Evolutionary conservation across 1,140 invertebrate genomes (phyloP), one percentile per base, ranked within the genome.

Genomic region (Magallana gigas): DNA sequence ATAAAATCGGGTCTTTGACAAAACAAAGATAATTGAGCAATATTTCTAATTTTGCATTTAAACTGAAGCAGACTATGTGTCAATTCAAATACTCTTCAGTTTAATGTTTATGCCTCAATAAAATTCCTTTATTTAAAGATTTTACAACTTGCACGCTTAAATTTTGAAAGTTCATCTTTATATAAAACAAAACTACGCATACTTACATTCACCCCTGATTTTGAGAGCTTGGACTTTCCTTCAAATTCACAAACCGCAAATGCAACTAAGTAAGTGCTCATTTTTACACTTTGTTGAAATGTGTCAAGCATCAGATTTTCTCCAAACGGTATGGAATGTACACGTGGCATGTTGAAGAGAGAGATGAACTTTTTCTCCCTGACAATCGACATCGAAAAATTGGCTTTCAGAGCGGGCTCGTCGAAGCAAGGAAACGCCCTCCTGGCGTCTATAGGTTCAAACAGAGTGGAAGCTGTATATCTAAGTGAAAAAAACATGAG

Each of bases 401-500:
- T 97, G 0, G 98, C 97, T 93, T 99, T 99, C 92, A 98, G 96
- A 4, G 95, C 95, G 0, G 98, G 98, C 93, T 99, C 98, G 93
- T 99, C 98, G 93, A 99, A 99, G 94, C 98, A 99, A 0, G 98
- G 98, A 94, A 99, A 99, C 0, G 97, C 98, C 84, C 87, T 85
- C 29, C 93, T 64, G 23, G 94, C 93, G 81, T 91, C 91, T 5
- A 92, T 92, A 4, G 93, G 88, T 85, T 94, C 91, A 91, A 94
- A 92, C 48, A 92, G 91, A 1, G 93, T 93, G 62, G 92, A 91
- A 2, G 91, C 93, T 48, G 93, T 90, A 62, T 91, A 90, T 64
- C 92, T 94, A 80, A 9, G 23, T 23, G 86, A 90, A 57, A 56
- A 14, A 29, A 85, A 64, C 2, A 16, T 36, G 16, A 12, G 80